phyloP scores from a whole-genome alignment of 2,797 vertebrate genomes.

The Phoeniculus purpureus region DNA sequence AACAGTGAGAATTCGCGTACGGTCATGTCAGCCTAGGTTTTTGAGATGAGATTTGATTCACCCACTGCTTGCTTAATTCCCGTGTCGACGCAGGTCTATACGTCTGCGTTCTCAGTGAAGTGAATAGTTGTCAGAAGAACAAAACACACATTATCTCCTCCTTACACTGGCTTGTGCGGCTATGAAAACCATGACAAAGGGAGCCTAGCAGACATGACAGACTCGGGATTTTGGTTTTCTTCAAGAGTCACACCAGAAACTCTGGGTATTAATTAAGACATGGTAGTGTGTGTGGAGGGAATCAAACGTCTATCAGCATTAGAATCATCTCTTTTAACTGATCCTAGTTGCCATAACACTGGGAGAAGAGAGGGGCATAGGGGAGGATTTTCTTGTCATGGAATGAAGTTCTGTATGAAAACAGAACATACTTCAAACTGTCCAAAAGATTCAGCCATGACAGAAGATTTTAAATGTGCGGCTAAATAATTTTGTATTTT shows the following conservation, averaged over 20 bases:
- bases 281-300: background rate
- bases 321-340: background rate
- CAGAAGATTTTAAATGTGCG: background rate
- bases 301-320: background rate
- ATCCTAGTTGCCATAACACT: background rate
- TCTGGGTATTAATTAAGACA: background rate
- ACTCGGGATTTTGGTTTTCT: background rate
- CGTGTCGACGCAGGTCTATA: slow-evolving; percentile 36
- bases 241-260: background rate
- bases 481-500: background rate
- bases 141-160: slow-evolving; percentile 38
- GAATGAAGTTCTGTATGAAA: background rate
- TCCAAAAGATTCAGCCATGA: background rate
- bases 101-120: slow-evolving; percentile 22
- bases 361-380: background rate
- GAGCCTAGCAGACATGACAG: slow-evolving; percentile 16
- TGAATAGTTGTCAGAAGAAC: slow-evolving; percentile 71
- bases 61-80: slow-evolving; percentile 36
- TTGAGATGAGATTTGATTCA: slow-evolving; percentile 14
- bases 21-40: slow-evolving; percentile 6
- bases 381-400: background rate
- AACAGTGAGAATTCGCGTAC: background rate
- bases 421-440: background rate
- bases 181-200: slow-evolving; percentile 25
- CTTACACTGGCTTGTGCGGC: slow-evolving; percentile 32